Evolutionary conservation across 2,888 invertebrate species (phyloP).

Genomic region (Polylopha cassiicola): DNA sequence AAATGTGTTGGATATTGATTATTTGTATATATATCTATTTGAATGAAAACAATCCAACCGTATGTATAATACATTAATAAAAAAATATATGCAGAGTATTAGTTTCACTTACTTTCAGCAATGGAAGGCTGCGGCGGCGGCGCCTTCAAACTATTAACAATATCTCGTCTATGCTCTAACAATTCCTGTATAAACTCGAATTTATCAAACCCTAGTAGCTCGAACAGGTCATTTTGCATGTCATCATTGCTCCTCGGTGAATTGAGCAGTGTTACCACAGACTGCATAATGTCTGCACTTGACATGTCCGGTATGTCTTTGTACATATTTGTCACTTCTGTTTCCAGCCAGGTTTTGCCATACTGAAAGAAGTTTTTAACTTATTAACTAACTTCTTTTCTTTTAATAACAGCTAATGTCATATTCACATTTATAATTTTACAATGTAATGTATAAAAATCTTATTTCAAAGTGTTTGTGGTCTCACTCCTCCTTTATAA

Average conservation of each 20-base stretch:
- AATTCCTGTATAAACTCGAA: constrained; percentile 85
- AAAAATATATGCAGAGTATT: neutral
- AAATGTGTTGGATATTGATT: too few species aligned
- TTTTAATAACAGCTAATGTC: too few species aligned
- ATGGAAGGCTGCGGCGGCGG: constrained; percentile 48
- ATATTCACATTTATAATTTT: too few species aligned
- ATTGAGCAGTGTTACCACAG: constrained; percentile 78
- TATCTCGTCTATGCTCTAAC: constrained; percentile 79
- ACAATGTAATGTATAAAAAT: too few species aligned
- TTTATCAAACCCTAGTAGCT: constrained; percentile 91
- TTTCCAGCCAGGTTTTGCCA: constrained; percentile 75
- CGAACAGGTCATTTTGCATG: constrained; percentile 90
- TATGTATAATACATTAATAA: too few species aligned
- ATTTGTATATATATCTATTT: too few species aligned
- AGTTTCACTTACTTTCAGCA: constrained; percentile 49
- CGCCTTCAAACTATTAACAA: constrained; percentile 58
- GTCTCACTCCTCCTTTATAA: too few species aligned
- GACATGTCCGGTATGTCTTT: constrained; percentile 65
- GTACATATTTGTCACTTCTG: constrained; percentile 71
- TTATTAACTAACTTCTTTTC: too few species aligned
- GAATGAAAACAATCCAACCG: too few species aligned
- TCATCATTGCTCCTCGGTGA: constrained; percentile 80
- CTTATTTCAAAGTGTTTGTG: too few species aligned
- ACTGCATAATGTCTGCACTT: constrained; percentile 77
- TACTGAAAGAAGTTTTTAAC: constrained; percentile 58